Evolutionary conservation across 1,140 invertebrate species (phyloP), one percentile per base, ranked within the genome.

Genomic region (Microplitis demolitor): DNA sequence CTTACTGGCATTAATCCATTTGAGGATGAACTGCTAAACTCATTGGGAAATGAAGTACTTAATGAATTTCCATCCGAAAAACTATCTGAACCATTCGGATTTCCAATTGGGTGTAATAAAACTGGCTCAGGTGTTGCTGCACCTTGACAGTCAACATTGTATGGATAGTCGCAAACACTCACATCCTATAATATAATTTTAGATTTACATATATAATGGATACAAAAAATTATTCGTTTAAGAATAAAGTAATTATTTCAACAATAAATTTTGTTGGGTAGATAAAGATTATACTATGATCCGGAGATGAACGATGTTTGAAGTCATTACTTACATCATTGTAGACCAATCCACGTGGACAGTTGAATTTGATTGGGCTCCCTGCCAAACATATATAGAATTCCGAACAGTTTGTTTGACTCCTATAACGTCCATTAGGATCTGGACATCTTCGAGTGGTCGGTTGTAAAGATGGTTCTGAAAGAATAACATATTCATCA

Each of bases 321-420:
- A 62, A 53, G 71, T 53, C 66, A 51, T 71, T 79, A 78, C 85
- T 89, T 88, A 92, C 91, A 80, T 90, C 88, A 83, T 89, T 92
- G 80, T 90, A 93, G 74, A 89, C 87, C 54, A 91, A 84, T 54
- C 90, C 89, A 60, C 78, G 86, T 33, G 91, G 90, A 79, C 92
- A 93, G 60, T 83, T 79, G 80, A 92, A 91, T 78, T 88, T 90
- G 63, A 90, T 87, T n/a, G 91, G 89, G 51, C 84, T 82, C 70
- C 88, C 84, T 71, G 80, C 79, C 24, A 89, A 86, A 79, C 92
- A 93, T 4, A 91, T 87, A 82, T 89, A 92, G 85, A 92, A 93
- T 78, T 90, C 89, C 69, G 89, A 90, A 74, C 92, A 93, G 83
- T 91, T 89, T 8, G 81, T 86, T 62, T 87, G 84, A 79, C 90